Evolutionary conservation across 1,140 invertebrate genomes (phyloP).

Genomic region (Mamestra configurata): DNA sequence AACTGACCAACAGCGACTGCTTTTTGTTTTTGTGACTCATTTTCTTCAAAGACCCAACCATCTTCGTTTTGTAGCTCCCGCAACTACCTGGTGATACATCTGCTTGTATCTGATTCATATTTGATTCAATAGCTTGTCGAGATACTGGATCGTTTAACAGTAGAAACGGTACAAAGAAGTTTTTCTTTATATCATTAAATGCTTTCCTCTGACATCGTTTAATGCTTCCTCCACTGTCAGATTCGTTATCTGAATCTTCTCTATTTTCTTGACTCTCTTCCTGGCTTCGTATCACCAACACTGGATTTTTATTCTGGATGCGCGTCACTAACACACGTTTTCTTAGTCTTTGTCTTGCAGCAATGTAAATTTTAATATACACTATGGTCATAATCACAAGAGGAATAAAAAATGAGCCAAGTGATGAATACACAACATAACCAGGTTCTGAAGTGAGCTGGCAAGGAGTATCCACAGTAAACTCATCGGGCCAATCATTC

Average conservation of each 20-base stretch:
- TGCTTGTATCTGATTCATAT: constrained; percentile 49
- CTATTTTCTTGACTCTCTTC: constrained; percentile 74
- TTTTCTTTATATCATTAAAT: constrained; percentile 66
- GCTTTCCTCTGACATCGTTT: constrained; percentile 60
- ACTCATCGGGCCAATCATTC: constrained; percentile 97
- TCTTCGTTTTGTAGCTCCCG: constrained; percentile 50
- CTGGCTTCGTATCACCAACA: constrained; percentile 48
- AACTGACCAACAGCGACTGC: constrained; percentile 56
- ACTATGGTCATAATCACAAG: constrained; percentile 97
- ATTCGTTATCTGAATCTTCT: constrained; percentile 79
- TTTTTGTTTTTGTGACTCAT: constrained; percentile 55
- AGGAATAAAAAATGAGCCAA: constrained; percentile 98
- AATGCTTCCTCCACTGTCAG: constrained; percentile 63
- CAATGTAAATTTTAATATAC: constrained; percentile 96
- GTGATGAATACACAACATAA: constrained; percentile 96
- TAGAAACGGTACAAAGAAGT: constrained; percentile 63
- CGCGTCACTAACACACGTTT: constrained; percentile 92
- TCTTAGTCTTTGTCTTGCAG: constrained; percentile 92
- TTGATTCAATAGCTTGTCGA: constrained; percentile 55
- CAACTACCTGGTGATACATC: constrained; percentile 25
- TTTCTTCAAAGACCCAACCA: constrained; percentile 53
- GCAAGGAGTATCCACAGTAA: constrained; percentile 90
- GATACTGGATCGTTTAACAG: constrained; percentile 58
- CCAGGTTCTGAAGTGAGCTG: constrained; percentile 93
- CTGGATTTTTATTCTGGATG: constrained; percentile 86